Conservation (phyloP, 2,888 invertebrate species). For the Margaritifera margaritifera region DNA sequence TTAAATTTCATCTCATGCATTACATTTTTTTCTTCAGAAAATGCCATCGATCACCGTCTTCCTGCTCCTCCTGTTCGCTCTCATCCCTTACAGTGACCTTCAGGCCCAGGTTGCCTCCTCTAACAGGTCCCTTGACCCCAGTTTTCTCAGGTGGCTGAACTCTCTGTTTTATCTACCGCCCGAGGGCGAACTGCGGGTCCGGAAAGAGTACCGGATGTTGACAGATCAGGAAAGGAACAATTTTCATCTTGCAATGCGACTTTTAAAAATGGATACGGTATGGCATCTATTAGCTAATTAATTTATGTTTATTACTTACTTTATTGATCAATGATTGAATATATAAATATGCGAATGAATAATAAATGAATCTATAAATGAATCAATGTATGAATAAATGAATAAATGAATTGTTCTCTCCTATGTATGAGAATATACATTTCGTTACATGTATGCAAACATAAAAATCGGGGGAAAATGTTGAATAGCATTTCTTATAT, state of each 20-base stretch:
- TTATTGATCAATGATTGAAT: too few relatives aligned
- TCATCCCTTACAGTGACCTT: conserved; percentile 39
- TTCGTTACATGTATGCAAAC: too few relatives aligned
- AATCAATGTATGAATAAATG: too few relatives aligned
- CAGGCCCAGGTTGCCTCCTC: conserved; percentile 31
- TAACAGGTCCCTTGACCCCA: conserved; percentile 37
- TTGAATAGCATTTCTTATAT: too few relatives aligned
- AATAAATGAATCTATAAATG: too few relatives aligned
- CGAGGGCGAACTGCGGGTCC: conserved; percentile 45
- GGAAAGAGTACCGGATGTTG: conserved; percentile 59
- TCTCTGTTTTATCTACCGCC: conserved; percentile 46
- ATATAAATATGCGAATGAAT: too few relatives aligned
- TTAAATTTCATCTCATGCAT: neutral
- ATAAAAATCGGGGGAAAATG: too few relatives aligned
- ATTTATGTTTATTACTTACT: too few relatives aligned
- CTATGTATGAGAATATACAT: too few relatives aligned
- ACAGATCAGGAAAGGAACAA: conserved; percentile 48
- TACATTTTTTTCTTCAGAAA: conserved; percentile 22
- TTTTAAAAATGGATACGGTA: conserved; percentile 57
- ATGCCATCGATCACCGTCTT: conserved; percentile 34
- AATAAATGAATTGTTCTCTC: too few relatives aligned
- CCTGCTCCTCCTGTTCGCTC: conserved; percentile 27
- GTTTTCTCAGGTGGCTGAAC: conserved; percentile 48
- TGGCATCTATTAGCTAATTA: conserved; percentile 3
- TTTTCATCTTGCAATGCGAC: conserved; percentile 50